phyloP scores from a whole-genome alignment of 92 coral and sea anemone species.

The Parazoanthus atlanticus region DNA sequence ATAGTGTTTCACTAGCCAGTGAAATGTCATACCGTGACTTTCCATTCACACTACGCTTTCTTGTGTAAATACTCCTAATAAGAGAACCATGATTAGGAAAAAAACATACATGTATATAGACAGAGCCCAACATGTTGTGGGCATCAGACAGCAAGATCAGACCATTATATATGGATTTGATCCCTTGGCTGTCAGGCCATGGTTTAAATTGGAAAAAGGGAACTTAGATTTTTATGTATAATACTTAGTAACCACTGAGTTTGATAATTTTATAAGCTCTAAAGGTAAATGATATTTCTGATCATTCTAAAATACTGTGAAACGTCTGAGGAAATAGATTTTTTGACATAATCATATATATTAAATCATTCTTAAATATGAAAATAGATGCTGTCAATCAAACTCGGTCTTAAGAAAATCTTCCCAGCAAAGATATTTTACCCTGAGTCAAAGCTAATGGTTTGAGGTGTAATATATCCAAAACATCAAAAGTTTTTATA shows the following conservation, averaged over 20 bases:
- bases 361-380: too few relatives aligned
- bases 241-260: background rate
- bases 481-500: too few relatives aligned
- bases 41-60: slow-evolving; percentile 50
- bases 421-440: too few relatives aligned
- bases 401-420: background rate
- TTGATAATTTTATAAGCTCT: background rate
- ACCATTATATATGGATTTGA: background rate
- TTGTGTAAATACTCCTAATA: slow-evolving; percentile 41
- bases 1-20: slow-evolving; percentile 35
- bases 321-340: too few relatives aligned
- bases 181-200: background rate
- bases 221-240: background rate
- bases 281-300: background rate
- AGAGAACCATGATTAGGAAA: slow-evolving; percentile 40
- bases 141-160: slow-evolving; percentile 8
- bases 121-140: slow-evolving; percentile 12
- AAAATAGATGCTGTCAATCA: too few relatives aligned
- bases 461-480: too few relatives aligned
- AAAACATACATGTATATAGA: slow-evolving; percentile 3
- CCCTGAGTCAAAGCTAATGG: too few relatives aligned
- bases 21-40: slow-evolving; percentile 46
- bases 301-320: background rate
- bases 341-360: too few relatives aligned
- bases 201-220: background rate